Evolutionary conservation across 2,797 vertebrate genomes (phyloP).

Genomic region (Myioborus melanocephalus): DNA sequence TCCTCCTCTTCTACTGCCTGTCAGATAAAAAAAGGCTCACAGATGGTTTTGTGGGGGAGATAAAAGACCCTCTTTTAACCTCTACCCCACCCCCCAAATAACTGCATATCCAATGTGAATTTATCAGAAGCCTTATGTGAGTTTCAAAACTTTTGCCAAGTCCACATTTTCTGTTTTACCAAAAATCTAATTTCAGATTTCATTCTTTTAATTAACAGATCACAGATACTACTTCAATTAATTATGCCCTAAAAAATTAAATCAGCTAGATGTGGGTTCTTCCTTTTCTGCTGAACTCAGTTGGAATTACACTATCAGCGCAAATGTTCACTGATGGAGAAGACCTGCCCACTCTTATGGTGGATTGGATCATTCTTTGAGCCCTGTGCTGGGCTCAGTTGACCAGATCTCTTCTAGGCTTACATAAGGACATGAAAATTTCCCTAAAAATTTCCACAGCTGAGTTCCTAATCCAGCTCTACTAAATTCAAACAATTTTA

Average conservation of each 20-base stretch:
- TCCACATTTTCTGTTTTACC: slow-evolving; percentile 47
- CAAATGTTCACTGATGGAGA: slow-evolving; percentile 6
- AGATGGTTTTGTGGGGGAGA: slow-evolving; percentile 56
- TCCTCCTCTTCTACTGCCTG: slow-evolving; percentile 63
- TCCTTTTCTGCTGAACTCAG: slow-evolving; percentile 46
- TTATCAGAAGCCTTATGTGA: slow-evolving; percentile 61
- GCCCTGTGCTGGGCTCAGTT: neutral
- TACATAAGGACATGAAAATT: neutral
- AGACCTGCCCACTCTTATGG: neutral
- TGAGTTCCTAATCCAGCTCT: neutral
- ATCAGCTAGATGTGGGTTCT: slow-evolving; percentile 32
- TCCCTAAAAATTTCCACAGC: neutral
- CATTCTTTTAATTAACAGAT: slow-evolving; percentile 71
- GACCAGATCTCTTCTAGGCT: neutral
- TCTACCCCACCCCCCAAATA: slow-evolving; percentile 60
- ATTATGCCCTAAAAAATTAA: slow-evolving; percentile 63
- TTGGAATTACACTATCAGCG: slow-evolving; percentile 33
- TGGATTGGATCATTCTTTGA: neutral
- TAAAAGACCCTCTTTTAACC: slow-evolving; percentile 57
- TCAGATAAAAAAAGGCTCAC: slow-evolving; percentile 65
- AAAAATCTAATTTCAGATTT: slow-evolving; percentile 66
- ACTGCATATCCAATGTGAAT: slow-evolving; percentile 40
- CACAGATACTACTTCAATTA: slow-evolving; percentile 70
- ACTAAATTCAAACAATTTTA: neutral
- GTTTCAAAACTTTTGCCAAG: slow-evolving; percentile 67